Evolutionary conservation across 2,113 vertebrate genomes (phyloP), one percentile per base, ranked within the genome.

Genomic region (Scalopus aquaticus): DNA sequence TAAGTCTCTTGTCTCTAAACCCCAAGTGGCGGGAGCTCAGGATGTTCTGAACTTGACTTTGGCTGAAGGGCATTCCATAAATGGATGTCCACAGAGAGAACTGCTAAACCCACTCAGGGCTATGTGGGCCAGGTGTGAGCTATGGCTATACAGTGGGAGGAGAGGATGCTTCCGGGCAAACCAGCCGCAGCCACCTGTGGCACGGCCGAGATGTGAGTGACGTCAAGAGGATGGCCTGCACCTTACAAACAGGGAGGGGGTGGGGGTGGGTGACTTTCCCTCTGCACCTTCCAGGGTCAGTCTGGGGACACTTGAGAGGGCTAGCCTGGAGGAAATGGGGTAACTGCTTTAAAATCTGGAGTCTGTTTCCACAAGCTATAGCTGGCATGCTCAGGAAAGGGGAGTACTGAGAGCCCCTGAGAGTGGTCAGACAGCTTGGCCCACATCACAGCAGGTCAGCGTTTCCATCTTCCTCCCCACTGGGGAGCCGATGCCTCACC

Each of bases 1-100:
- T 42, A 90, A 96, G 49, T 35, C 49, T 2, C 8, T 92, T 80
- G 42, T 89, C 92, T 93, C 80, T 24, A 60, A 87, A 83, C 49
- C 39, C 62, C 67, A 24, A 96, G 62, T 0, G 73, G 91, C 28
- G 0, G 49, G 35, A 81, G 17, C n/a, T 65, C 49, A 64, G 64
- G 76, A 67, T 88, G 70, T 46, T 51, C 80, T 67, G 56, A 95
- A 78, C 76, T n/a, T 73, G 74, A 46, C 9, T 82, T 32, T 90
- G 93, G 83, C 26, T 28, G 72, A 56, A 93, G 42, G 42, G 54
- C 88, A 95, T 80, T 70, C 24, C 70, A 30, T 65, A 10, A 65
- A 46, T 6, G 12, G 69, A 37, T 22, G n/a, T n/a, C 62, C 30
- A 32, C 2, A 62, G 17, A 42, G 49, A 42, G n/a, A 44, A n/a